A percentile compares a stretch with the other conserved stretches of the same genome.
Evolutionary conservation across 2,113 vertebrate genomes (phyloP).

Genomic region (Amblyopsis rosae): DNA sequence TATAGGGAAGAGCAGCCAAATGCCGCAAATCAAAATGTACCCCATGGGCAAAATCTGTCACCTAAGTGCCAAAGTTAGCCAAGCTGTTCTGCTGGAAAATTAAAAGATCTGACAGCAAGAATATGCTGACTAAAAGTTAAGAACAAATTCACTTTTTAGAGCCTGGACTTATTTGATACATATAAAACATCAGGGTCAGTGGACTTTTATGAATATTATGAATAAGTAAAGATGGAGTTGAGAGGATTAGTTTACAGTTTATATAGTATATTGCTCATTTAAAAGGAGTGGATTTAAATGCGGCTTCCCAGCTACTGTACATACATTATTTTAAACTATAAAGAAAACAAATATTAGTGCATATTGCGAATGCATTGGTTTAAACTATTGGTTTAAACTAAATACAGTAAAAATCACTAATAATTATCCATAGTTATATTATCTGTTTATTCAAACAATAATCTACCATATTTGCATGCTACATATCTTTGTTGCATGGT

Average conservation of each 20-base stretch:
- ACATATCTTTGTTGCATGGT: neutral
- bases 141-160: conserved; percentile 25
- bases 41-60: conserved; percentile 18
- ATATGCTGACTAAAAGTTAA: conserved; percentile 28
- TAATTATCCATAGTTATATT: neutral
- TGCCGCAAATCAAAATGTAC: conserved; percentile 31
- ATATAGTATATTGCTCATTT: neutral
- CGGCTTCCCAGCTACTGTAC: too few relatives aligned
- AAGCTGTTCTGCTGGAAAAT: conserved; percentile 5
- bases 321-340: neutral
- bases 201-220: conserved; percentile 12
- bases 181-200: conserved; percentile 10
- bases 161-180: conserved; percentile 16
- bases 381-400: neutral
- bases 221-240: conserved; percentile 1
- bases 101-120: conserved; percentile 27
- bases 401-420: neutral
- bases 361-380: neutral
- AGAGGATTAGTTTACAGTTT: neutral
- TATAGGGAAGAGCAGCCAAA: conserved; percentile 23
- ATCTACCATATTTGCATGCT: neutral
- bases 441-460: conserved; percentile 1
- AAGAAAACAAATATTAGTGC: neutral
- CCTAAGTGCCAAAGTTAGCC: conserved; percentile 21
- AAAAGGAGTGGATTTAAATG: neutral